phyloP scores from a whole-genome alignment of 1,140 invertebrate genomes.

The Bicyclus anynana region DNA sequence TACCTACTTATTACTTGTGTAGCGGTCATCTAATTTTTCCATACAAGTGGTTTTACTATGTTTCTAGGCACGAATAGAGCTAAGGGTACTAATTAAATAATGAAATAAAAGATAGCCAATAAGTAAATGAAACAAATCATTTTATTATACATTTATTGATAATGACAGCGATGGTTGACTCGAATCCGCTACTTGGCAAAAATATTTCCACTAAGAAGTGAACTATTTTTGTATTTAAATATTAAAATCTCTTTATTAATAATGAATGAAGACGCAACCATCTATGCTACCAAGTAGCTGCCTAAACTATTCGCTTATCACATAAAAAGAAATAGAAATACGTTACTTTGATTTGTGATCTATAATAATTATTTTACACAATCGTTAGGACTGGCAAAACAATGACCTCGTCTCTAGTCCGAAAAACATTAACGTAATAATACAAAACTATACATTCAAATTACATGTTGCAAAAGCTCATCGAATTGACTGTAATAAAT shows the following conservation, averaged over 20 bases:
- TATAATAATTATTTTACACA: slow-evolving; percentile 56
- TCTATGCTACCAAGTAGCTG: slow-evolving; percentile 64
- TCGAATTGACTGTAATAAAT: slow-evolving; percentile 71
- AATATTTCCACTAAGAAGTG: slow-evolving; percentile 72
- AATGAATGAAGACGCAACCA: slow-evolving; percentile 63
- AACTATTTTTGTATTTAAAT: slow-evolving; percentile 71
- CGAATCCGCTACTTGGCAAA: slow-evolving; percentile 73
- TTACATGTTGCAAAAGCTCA: slow-evolving; percentile 46
- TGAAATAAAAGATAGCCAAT: background rate
- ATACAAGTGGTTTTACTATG: too few species aligned
- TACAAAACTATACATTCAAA: slow-evolving; percentile 34
- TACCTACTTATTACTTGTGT: too few species aligned
- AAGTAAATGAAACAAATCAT: slow-evolving; percentile 38
- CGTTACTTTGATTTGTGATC: slow-evolving; percentile 59
- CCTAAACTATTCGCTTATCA: slow-evolving; percentile 51
- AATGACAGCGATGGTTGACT: slow-evolving; percentile 76
- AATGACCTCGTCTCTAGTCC: slow-evolving; percentile 41
- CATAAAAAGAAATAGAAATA: slow-evolving; percentile 57
- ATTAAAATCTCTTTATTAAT: slow-evolving; percentile 70
- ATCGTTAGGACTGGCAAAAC: slow-evolving; percentile 57
- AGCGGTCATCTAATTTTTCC: too few species aligned
- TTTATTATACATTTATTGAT: slow-evolving; percentile 76
- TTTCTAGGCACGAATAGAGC: too few species aligned
- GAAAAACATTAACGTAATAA: slow-evolving; percentile 41
- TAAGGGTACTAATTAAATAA: background rate